Evolutionary conservation across 92 coral and sea anemone genomes (phyloP).

Genomic region (Anthopleura xanthogrammica): DNA sequence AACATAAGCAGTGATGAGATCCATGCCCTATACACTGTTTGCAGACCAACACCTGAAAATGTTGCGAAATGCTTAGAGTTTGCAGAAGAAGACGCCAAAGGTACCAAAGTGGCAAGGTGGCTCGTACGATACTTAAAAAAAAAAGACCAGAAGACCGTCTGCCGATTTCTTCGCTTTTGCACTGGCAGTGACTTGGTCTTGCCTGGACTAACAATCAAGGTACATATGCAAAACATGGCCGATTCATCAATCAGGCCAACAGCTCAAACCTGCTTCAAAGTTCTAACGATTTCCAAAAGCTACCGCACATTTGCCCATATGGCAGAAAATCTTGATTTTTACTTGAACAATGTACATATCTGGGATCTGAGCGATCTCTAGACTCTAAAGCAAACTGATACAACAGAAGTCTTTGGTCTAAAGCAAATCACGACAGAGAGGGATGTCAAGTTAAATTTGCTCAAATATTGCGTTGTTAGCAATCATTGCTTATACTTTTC

Average conservation of each 20-base stretch:
- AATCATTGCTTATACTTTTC: no score
- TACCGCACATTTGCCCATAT: conserved; percentile 25
- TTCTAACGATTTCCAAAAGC: conserved; percentile 21
- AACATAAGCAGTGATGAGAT: conserved; percentile 13
- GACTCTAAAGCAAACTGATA: not conserved
- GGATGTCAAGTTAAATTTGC: no score
- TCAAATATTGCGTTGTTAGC: no score
- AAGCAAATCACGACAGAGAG: no score
- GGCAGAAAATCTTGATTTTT: conserved; percentile 18
- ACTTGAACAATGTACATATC: conserved; percentile 25
- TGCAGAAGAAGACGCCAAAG: not conserved
- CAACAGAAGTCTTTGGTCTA: no score
- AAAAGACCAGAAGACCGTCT: conserved; percentile 19
- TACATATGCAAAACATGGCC: conserved; percentile 35
- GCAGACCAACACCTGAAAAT: conserved; percentile 21
- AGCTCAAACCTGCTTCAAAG: conserved; percentile 52
- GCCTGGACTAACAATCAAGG: conserved; percentile 23
- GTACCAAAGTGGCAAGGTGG: conserved; percentile 33
- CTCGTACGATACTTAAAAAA: conserved; percentile 23
- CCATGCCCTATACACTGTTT: conserved; percentile 18
- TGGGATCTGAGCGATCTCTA: conserved; percentile 25
- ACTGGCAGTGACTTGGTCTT: conserved; percentile 23
- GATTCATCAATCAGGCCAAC: conserved; percentile 52
- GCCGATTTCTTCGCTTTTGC: conserved; percentile 31
- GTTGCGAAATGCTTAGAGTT: conserved; percentile 16